Percentiles rank a stretch among this genome's conserved stretches.
Evolutionary conservation across 2,113 vertebrate species (phyloP).

Genomic region (Gnathonemus longibarbis): DNA sequence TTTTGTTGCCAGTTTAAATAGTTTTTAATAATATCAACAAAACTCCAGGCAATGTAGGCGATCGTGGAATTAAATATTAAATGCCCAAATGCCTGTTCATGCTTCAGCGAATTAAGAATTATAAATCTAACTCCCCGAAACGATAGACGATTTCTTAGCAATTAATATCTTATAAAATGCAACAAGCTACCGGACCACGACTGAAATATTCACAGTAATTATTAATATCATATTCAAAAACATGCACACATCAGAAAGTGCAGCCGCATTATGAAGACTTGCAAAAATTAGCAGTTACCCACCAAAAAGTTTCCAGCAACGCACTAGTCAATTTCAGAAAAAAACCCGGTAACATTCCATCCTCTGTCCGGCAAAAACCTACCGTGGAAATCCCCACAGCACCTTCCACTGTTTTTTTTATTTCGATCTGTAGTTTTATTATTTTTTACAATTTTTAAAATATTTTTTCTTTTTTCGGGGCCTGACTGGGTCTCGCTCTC

Average conservation of each 20-base stretch:
- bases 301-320: constrained; percentile 70
- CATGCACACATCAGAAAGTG: constrained; percentile 46
- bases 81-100: constrained; percentile 39
- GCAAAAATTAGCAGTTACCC: constrained; percentile 53
- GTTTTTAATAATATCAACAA: constrained; percentile 32
- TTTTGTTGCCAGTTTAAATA: constrained; percentile 28
- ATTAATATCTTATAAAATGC: constrained; percentile 19
- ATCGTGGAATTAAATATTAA: constrained; percentile 44
- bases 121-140: constrained; percentile 27
- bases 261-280: constrained; percentile 47
- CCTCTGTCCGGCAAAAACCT: constrained; percentile 48
- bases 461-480: constrained; percentile 54
- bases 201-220: constrained; percentile 10
- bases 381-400: constrained; percentile 54
- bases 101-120: constrained; percentile 36
- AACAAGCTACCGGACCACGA: constrained; percentile 23
- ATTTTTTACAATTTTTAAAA: constrained; percentile 45
- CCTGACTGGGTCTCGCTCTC: constrained; percentile 60
- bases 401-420: constrained; percentile 37
- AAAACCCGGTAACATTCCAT: constrained; percentile 58
- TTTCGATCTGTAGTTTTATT: constrained; percentile 36
- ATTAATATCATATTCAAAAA: constrained; percentile 34
- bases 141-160: constrained; percentile 26
- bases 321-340: constrained; percentile 62
- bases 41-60: constrained; percentile 20